Conservation (phyloP, 2,888 invertebrate genomes). For the Mesorhabditis sp. region DNA sequence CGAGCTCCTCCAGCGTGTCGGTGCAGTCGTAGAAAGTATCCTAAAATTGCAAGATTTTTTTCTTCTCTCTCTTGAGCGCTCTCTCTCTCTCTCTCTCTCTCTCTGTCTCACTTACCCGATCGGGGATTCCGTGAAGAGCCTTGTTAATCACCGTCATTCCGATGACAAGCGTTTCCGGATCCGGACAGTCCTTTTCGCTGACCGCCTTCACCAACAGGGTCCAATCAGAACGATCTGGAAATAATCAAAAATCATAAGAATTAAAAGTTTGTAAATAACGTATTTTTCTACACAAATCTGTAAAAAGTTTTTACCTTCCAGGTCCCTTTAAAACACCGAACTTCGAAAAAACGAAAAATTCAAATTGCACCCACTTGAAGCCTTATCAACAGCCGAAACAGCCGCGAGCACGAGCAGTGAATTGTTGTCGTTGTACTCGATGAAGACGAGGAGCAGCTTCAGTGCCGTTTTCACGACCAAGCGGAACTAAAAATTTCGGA, state of each 20-base stretch:
- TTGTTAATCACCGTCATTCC: conserved; percentile 88
- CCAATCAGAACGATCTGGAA: conserved; percentile 70
- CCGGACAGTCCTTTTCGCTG: conserved; percentile 84
- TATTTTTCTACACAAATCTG: too few species aligned
- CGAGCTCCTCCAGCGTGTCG: conserved; percentile 84
- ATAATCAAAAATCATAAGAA: too few species aligned
- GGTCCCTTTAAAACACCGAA: background rate
- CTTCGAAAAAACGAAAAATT: background rate
- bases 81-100: conserved; percentile 5
- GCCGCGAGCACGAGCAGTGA: conserved; percentile 85
- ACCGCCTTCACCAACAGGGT: conserved; percentile 77
- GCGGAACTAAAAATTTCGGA: conserved; percentile 68
- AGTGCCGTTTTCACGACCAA: conserved; percentile 95
- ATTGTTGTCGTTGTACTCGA: conserved; percentile 94
- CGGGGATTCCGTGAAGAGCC: conserved; percentile 56
- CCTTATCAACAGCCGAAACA: conserved; percentile 74
- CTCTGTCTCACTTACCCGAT: conserved; percentile 36
- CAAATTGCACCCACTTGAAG: conserved; percentile 47
- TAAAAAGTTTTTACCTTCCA: background rate
- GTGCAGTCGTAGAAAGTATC: conserved; percentile 96
- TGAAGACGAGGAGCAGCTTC: conserved; percentile 91
- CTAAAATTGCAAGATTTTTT: conserved; percentile 62
- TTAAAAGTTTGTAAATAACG: too few species aligned
- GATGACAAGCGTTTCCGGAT: conserved; percentile 89
- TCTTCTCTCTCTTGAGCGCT: background rate